phyloP scores from a whole-genome alignment of 2,797 vertebrate species.

The Gallinago stenura region DNA sequence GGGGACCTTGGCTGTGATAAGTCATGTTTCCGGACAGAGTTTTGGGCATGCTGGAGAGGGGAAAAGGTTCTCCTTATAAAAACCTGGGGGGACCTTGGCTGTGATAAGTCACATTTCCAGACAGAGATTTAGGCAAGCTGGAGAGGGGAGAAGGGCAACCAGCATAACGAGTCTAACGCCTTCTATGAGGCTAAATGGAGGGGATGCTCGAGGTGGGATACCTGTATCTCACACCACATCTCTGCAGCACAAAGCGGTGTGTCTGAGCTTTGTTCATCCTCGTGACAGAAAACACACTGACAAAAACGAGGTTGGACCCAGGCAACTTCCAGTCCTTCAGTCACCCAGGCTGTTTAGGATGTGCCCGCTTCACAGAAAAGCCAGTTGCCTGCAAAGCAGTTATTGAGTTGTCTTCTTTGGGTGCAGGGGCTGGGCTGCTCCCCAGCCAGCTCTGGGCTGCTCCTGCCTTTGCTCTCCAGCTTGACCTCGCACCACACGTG shows the following conservation, averaged over 20 bases:
- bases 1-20: background rate
- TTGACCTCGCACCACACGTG: accelerated
- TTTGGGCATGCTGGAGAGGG: background rate
- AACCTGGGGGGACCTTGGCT: background rate
- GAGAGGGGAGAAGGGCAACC: background rate
- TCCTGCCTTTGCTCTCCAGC: background rate
- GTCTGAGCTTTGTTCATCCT: background rate
- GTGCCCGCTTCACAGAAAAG: background rate
- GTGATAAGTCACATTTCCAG: background rate
- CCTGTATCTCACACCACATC: accelerated
- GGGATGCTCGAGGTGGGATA: background rate
- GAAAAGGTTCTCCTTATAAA: background rate
- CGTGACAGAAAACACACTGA: background rate
- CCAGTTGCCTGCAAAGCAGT: background rate
- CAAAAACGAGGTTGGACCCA: background rate
- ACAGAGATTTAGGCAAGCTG: background rate
- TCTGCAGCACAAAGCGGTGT: background rate
- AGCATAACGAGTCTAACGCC: background rate
- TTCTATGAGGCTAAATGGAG: background rate
- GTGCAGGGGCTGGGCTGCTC: background rate
- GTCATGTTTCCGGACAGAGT: background rate
- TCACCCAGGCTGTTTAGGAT: accelerated
- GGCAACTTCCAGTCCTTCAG: background rate
- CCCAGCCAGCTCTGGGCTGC: background rate
- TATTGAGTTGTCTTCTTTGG: background rate